Evolutionary conservation across 1,140 invertebrate genomes (phyloP).

Genomic region (Heliconius himera): DNA sequence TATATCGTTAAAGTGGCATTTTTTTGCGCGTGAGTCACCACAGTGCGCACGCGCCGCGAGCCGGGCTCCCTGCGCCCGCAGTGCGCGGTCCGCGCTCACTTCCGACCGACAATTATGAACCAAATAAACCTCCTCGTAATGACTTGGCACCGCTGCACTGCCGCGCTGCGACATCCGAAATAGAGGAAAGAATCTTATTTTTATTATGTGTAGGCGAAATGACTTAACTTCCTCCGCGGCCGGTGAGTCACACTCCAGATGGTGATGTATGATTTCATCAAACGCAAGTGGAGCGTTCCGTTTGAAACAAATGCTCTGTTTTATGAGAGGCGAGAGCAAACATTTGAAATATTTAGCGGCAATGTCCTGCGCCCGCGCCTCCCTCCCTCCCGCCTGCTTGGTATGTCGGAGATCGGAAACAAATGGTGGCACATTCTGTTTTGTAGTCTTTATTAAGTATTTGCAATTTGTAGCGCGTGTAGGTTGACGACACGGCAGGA

Average conservation of each 20-base stretch:
- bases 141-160: conserved; percentile 32
- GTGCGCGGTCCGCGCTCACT: conserved; percentile 8
- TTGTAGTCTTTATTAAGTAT: background rate
- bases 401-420: background rate
- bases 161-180: conserved; percentile 24
- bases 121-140: conserved; percentile 31
- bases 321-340: conserved; percentile 15
- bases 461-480: too few species aligned
- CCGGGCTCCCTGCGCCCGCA: conserved; percentile 1
- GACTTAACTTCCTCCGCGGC: conserved; percentile 30
- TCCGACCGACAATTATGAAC: conserved; percentile 31
- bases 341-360: conserved; percentile 12
- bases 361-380: background rate
- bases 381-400: background rate
- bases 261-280: conserved; percentile 29
- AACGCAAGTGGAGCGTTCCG: conserved; percentile 23
- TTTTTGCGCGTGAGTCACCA: background rate
- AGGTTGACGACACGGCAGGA: too few species aligned
- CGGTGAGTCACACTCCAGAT: conserved; percentile 41
- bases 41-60: background rate
- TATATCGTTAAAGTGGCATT: background rate
- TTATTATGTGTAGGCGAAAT: conserved; percentile 34
- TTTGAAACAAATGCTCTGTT: conserved; percentile 15
- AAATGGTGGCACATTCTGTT: background rate
- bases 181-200: conserved; percentile 39